These are phyloP conservation scores for Mythimna impura DNA, from an alignment of 2,888 invertebrate genomes.

Conservation along the genomic window DNA sequence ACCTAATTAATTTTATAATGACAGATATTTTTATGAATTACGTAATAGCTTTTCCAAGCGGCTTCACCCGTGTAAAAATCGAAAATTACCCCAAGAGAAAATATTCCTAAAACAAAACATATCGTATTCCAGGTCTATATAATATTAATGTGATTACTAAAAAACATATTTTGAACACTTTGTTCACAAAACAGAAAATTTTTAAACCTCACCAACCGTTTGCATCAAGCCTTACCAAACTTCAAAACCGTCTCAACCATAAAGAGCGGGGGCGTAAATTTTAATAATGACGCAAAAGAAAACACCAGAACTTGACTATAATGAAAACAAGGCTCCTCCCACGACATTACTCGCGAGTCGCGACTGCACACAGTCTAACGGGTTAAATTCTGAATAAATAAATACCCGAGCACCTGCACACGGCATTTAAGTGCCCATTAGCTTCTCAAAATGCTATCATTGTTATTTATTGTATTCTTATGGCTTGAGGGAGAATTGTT, in stretches of 20 bases:
- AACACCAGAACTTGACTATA: constrained; percentile 63
- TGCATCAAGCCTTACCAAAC: constrained; percentile 15
- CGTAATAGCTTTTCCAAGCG: too few relatives aligned
- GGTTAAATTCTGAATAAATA: constrained; percentile 84
- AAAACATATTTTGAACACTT: too few relatives aligned
- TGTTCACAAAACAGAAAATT: too few relatives aligned
- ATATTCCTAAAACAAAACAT: too few relatives aligned
- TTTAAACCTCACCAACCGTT: background rate
- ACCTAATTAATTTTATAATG: too few relatives aligned
- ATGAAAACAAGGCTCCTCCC: constrained; percentile 75
- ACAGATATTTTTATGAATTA: too few relatives aligned
- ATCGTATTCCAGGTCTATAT: too few relatives aligned
- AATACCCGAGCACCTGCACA: constrained; percentile 80
- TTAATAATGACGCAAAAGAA: constrained; percentile 70
- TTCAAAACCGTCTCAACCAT: constrained; percentile 44
- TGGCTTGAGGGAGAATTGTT: constrained; percentile 48
- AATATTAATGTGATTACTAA: too few relatives aligned
- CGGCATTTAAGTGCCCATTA: constrained; percentile 81
- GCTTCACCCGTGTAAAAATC: too few relatives aligned
- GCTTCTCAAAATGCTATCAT: constrained; percentile 72
- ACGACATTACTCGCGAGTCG: constrained; percentile 80
- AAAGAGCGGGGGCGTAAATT: constrained; percentile 63
- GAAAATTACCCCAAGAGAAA: too few relatives aligned
- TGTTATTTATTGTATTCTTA: constrained; percentile 68
- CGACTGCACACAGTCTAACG: constrained; percentile 75